Conservation (phyloP, 2,888 invertebrate genomes). For the Pherbina coryleti region DNA sequence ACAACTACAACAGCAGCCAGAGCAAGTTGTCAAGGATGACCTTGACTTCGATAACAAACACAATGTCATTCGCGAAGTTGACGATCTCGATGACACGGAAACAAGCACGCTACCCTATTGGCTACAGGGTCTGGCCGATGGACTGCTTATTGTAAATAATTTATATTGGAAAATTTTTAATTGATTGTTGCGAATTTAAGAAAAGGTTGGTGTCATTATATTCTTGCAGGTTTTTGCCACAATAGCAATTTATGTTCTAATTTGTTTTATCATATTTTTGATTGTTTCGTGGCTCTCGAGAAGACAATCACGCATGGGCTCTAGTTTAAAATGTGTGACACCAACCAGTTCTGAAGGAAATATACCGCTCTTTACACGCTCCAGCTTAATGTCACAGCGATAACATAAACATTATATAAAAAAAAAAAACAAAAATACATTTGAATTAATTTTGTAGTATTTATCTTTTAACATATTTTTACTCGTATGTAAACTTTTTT, state of each 20-base stretch:
- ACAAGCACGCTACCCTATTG: slow-evolving; percentile 25
- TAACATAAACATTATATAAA: slow-evolving; percentile 6
- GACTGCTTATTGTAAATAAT: slow-evolving; percentile 50
- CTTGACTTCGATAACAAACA: not conserved
- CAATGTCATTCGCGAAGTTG: not conserved
- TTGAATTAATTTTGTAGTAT: too few species aligned
- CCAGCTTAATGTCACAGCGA: slow-evolving; percentile 48
- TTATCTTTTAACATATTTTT: too few species aligned
- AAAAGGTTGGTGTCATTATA: slow-evolving; percentile 56
- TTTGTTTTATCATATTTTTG: slow-evolving; percentile 55
- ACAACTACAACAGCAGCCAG: too few species aligned
- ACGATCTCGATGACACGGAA: not conserved
- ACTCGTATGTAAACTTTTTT: too few species aligned
- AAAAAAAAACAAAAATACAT: not conserved
- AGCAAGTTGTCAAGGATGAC: not conserved
- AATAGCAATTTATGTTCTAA: slow-evolving; percentile 52
- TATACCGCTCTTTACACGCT: slow-evolving; percentile 14
- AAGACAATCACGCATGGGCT: not conserved
- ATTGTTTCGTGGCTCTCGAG: slow-evolving; percentile 50
- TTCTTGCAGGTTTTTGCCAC: slow-evolving; percentile 59
- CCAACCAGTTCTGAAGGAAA: slow-evolving; percentile 17
- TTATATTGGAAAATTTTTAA: slow-evolving; percentile 29
- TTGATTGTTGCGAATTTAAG: slow-evolving; percentile 39
- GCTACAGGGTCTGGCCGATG: slow-evolving; percentile 43
- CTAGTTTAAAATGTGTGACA: slow-evolving; percentile 25